A percentile compares a stretch with the other conserved stretches of the same genome.
Evolutionary conservation across 1,140 invertebrate species (phyloP).

Genomic region (Metopolophium dirhodum): DNA sequence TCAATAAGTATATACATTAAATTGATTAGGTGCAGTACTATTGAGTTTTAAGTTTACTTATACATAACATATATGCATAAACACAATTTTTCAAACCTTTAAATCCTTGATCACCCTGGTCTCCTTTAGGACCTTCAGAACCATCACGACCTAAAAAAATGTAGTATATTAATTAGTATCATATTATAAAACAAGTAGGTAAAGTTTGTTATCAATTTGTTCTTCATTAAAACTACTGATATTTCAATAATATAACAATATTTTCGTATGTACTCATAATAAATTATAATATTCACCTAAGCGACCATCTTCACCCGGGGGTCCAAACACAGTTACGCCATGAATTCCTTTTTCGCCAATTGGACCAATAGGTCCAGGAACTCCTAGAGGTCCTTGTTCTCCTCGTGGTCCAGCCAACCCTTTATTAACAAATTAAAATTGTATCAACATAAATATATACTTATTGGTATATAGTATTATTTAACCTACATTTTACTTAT

Average conservation of each 20-base stretch:
- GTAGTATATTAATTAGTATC: background rate
- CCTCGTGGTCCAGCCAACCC: constrained; percentile 63
- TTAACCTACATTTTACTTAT: background rate
- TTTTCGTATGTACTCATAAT: background rate
- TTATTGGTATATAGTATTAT: background rate
- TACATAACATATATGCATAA: background rate
- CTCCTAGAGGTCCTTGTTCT: constrained; percentile 71
- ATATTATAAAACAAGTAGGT: background rate
- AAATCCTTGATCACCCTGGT: constrained; percentile 71
- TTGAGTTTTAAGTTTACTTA: background rate
- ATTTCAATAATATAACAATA: background rate
- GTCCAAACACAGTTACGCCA: constrained; percentile 70
- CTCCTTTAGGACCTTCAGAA: constrained; percentile 68
- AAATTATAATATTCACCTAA: constrained; percentile 59
- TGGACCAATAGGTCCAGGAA: constrained; percentile 68
- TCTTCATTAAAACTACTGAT: background rate
- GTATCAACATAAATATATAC: background rate
- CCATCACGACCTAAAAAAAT: constrained; percentile 65
- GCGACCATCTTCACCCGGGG: constrained; percentile 71
- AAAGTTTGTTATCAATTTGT: background rate
- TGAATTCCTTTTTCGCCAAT: constrained; percentile 73
- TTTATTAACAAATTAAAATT: constrained; percentile 48
- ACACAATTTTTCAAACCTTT: constrained; percentile 62
- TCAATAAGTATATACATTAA: background rate
- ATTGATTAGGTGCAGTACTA: background rate